Evolutionary conservation across 2,888 invertebrate species (phyloP), one percentile per base, ranked within the genome.

Genomic region (Ecliptopera silaceata): DNA sequence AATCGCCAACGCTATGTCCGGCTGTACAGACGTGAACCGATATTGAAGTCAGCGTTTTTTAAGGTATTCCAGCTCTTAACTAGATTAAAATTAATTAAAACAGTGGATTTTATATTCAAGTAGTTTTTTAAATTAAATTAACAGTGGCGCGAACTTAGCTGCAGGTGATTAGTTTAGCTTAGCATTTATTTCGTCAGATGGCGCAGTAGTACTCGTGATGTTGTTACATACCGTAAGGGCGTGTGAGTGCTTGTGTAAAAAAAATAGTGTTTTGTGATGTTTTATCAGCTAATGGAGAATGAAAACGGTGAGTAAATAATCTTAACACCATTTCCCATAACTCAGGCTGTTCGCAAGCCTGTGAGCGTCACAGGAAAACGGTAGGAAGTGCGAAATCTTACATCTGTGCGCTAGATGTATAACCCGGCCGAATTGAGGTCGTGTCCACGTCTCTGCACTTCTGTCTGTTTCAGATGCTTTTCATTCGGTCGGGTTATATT

Each of bases 171-270:
- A 86, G 53, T 49, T 83, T 34, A 34, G 73, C 83, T 83, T 34
- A 34, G 73, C 83, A 82, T 72, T 73, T 71, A 76, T 69, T 77
- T 71, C 58, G 64, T 80, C 84, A 90, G 91, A 86, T 84, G 89
- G 87, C 89, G 90, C 85, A 88, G 87, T 86, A 73, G 80, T 85
- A 80, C 83, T 82, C 88, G 89, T 90, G 88, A 89, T 90, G 88
- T 89, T 88, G 84, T 85, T 88, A 82, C 87, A 82, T 82, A 82
- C 79, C 71, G 85, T 84, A 85, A 83, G 90, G 91, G 91, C 90
- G 91, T 91, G 88, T 88, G 84, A 88, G 89, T 90, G 90, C 86
- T 88, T 86, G 90, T 88, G 88, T 82, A 82, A 84, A 88, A 82
- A 84, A 80, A 75, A 77, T 70, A 77, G 88, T 90, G 89, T 88